Evolutionary conservation across 2,888 invertebrate genomes (phyloP).

Genomic region (Drosophila merina): DNA sequence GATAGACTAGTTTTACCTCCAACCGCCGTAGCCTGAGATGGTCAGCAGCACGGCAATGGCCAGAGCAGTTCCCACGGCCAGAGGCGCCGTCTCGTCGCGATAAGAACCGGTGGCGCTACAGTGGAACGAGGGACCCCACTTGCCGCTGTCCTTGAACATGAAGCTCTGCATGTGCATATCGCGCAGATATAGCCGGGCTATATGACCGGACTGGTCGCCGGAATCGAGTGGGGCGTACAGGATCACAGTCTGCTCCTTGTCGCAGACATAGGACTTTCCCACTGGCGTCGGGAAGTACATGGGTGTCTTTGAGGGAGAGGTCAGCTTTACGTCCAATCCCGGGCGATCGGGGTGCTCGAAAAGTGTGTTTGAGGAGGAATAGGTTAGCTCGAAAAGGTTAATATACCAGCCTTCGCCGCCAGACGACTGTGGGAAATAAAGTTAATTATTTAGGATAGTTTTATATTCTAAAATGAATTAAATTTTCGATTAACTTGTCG

Average conservation of each 20-base stretch:
- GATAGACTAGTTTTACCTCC: conserved; percentile 81
- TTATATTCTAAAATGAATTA: no score
- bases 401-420: conserved; percentile 96
- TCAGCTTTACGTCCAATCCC: conserved; percentile 85
- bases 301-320: conserved; percentile 85
- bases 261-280: conserved; percentile 92
- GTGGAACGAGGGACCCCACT: conserved; percentile 84
- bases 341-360: conserved; percentile 87
- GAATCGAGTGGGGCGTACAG: conserved; percentile 86
- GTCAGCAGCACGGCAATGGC: conserved; percentile 92
- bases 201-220: conserved; percentile 84
- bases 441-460: background rate
- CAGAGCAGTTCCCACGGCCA: conserved; percentile 92
- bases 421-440: conserved; percentile 87
- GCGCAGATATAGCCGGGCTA: conserved; percentile 87
- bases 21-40: conserved; percentile 92
- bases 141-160: conserved; percentile 91
- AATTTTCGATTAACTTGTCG: no score
- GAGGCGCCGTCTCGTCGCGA: conserved; percentile 93
- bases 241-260: conserved; percentile 88
- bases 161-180: conserved; percentile 93
- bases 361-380: conserved; percentile 88
- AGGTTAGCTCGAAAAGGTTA: conserved; percentile 89
- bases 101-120: conserved; percentile 85
- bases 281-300: conserved; percentile 93